Conservation (phyloP, 2,888 invertebrate genomes). For the Stratiomys singularior region DNA sequence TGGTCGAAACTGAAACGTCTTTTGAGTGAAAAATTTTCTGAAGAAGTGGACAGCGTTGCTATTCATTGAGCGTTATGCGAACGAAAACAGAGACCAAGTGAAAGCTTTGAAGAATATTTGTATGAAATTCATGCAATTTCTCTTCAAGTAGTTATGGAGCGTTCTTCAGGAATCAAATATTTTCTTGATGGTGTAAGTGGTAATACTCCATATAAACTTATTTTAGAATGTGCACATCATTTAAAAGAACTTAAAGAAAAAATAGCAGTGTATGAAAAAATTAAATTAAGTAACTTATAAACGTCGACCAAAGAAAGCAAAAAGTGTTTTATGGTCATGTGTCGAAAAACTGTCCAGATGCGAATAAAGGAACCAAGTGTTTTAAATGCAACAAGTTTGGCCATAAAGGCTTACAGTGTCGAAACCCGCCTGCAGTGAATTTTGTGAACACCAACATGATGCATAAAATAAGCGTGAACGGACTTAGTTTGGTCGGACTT, state of each 20-base stretch:
- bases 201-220: too few species aligned
- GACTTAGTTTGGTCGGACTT: conserved; percentile 29
- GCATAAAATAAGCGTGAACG: conserved; percentile 23
- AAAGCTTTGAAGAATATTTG: conserved; percentile 10
- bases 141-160: too few species aligned
- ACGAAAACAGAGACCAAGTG: background rate
- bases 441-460: conserved; percentile 29
- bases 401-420: conserved; percentile 50
- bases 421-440: conserved; percentile 17
- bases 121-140: too few species aligned
- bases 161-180: too few species aligned
- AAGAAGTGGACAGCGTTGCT: conserved; percentile 26
- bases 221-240: too few species aligned
- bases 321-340: conserved; percentile 51
- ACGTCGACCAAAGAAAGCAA: background rate
- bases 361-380: conserved; percentile 56
- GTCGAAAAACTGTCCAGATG: conserved; percentile 47
- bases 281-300: background rate
- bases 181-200: too few species aligned
- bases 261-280: too few species aligned
- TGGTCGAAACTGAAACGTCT: background rate
- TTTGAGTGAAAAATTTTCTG: conserved; percentile 27
- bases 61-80: conserved; percentile 16
- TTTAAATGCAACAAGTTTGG: conserved; percentile 56
- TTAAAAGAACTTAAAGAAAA: too few species aligned